Evolutionary conservation across 1,140 invertebrate species (phyloP), one percentile per base, ranked within the genome.

Genomic region (Bombus balteatus): DNA sequence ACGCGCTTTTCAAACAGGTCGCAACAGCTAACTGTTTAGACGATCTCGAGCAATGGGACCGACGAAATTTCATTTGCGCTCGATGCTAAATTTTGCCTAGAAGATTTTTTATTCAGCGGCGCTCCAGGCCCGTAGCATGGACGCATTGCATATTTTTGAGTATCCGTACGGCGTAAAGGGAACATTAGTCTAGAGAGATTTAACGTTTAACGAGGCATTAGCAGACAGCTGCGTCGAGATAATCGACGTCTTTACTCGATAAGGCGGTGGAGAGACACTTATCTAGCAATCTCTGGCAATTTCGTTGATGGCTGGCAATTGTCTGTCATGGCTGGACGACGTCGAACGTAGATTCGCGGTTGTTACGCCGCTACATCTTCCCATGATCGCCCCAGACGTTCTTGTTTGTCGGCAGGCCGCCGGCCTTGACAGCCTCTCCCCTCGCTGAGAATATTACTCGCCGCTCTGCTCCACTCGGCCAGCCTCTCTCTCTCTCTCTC

Each of bases 211-310:
- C 87, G 62, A 62, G 75, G 81, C 80, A 84, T 87, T 72, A 78
- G 37, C 34, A 3, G 74, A 37, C 71, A 66, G 41, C 39, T 43
- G 68, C 47, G 59, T 78, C 34, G 28, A 34, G 34, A 34, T 87
- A 88, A 88, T 87, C 73, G 57, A 66, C 86, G 76, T 88, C 81
- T 88, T 87, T 65, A 87, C 53, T 88, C 71, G 81, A 83, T 87
- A 84, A 87, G 76, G 57, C 78, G 84, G 72, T 81, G 83, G 57
- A 72, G 65, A 53, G 65, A 53, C 57, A 71, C 82, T 85, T 73
- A 88, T 85, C 81, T 88, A 28, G 22, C 66, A 80, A 88, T 88
- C 66, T 88, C 59, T 68, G 41, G 68, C 84, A 88, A 89, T 88
- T 75, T 89, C 47, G n/a, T 66, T 88, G 75, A 88, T 88, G 66